Percentiles rank a stretch among this genome's conserved stretches.
phyloP scores from a whole-genome alignment of 2,888 invertebrate genomes.

The Acanthosepion pharaonis region DNA sequence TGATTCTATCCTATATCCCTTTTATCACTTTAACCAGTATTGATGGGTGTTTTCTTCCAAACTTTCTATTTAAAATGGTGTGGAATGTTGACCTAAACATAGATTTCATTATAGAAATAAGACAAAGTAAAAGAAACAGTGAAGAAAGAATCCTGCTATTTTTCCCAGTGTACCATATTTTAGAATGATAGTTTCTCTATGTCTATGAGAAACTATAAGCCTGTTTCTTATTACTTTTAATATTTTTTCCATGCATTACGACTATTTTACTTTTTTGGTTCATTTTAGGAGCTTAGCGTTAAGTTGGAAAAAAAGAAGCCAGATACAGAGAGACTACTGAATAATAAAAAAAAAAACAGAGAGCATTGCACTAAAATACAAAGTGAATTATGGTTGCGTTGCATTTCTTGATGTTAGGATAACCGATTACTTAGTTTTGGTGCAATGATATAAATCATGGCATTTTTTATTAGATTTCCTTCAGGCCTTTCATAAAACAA shows the following conservation, averaged over 20 bases:
- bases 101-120: too few species aligned
- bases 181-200: neutral
- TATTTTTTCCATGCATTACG: neutral
- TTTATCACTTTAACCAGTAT: too few species aligned
- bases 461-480: neutral
- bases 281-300: neutral
- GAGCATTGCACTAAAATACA: neutral
- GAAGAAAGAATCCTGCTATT: too few species aligned
- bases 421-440: neutral
- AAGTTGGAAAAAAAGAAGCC: neutral
- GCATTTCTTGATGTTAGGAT: neutral
- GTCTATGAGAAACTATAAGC: neutral
- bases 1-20: too few species aligned
- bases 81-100: too few species aligned
- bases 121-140: too few species aligned
- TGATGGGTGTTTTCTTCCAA: too few species aligned
- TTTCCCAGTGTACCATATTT: too few species aligned
- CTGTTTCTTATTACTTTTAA: neutral
- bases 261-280: neutral
- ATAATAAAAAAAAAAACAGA: neutral
- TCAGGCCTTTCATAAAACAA: neutral
- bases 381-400: neutral
- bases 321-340: neutral
- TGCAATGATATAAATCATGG: neutral
- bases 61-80: too few species aligned